Base-by-base conservation (phyloP, 1,140 invertebrate genomes). In the Neodiprion virginianus region DNA sequence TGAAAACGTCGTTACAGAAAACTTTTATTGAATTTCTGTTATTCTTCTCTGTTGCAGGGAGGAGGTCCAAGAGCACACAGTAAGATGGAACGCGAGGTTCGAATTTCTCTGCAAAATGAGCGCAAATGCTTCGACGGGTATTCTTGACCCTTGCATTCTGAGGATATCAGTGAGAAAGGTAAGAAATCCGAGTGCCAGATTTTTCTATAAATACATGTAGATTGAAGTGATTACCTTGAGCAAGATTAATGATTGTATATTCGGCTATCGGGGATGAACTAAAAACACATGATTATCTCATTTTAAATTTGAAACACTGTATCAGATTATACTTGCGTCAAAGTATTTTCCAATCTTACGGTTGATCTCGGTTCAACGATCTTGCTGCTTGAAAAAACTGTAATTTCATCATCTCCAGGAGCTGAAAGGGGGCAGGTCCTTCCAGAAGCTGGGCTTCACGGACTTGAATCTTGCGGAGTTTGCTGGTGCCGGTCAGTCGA, bases 391-490 rank as follows among this genome's bases (percentile, higher is more conserved):
- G 8, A 61, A 61, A 12, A 61, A 61, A 14, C 8, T 61, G 53
- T 61, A 61, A 8, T 69, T 47, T 8, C 77, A 65, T 67, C 53
- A 80, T 72, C 86, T 84, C 4, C 79, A 95, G 94, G 95, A 96
- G 88, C 83, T 92, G 68, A 94, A 95, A 85, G 96, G 97, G 77
- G 97, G 97, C 71, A 93, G 95, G 79, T 96, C 96, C 80, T 98
- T 96, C 90, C 94, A 98, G 88, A 99, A 99, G 89, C 91, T 99
- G 75, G 98, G 98, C 50, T 99, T 98, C 90, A 97, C 95, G 76
- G 98, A 99, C 89, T 89, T 99, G 76, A 98, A 99, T 90, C 91
- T 99, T 80, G 95, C 97, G 48, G 97, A 99, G 90, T 97, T 97
- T 89, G 98, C 98, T 61, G 97, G 97, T 76, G 94, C 96, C n/a